Base-by-base conservation (phyloP, 2,113 vertebrate species). In the Canis aureus region DNA sequence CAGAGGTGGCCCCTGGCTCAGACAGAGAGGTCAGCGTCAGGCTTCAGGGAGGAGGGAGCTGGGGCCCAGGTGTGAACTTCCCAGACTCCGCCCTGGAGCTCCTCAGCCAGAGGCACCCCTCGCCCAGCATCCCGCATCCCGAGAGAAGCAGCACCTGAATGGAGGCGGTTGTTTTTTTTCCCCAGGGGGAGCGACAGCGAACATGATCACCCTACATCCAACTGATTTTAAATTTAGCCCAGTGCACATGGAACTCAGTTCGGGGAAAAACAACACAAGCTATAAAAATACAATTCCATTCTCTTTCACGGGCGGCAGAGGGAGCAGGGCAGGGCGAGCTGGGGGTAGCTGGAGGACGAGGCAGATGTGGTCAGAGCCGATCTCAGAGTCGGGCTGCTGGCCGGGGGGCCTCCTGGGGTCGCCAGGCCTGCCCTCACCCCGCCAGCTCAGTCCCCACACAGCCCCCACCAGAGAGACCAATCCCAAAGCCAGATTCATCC, bases 221-320 rank as follows among this genome's bases (percentile, higher is more conserved):
- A 55, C 93, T 5, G 49, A 49, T 57, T 95, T 95, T 96, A 97
- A 97, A 97, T 97, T 97, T 97, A 97, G 95, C 93, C 89, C 57
- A n/a, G 90, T 29, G 57, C 96, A 57, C 96, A 78, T 73, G 92
- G 89, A 91, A 25, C 85, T 66, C 22, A 0, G 89, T n/a, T 38
- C 11, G 4, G 86, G 92, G 76, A 19, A 83, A 94, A 95, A 67
- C 92, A 79, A 93, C 89, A 93, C 89, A 43, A 93, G 82, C 55
- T 88, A 91, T 51, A 93, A 94, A 96, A 96, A 97, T 95, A 76
- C 55, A 79, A 95, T 93, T 87, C 86, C 83, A 55, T 91, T 88
- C 82, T 88, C 66, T 2, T 0, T 83, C 76, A 22, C 7, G 6
- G 81, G 93, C 62, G 19, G 74, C 2, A 0, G 67, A 35, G 88